Base-by-base conservation (phyloP, 2,113 vertebrate species). In the Archilochus colubris region DNA sequence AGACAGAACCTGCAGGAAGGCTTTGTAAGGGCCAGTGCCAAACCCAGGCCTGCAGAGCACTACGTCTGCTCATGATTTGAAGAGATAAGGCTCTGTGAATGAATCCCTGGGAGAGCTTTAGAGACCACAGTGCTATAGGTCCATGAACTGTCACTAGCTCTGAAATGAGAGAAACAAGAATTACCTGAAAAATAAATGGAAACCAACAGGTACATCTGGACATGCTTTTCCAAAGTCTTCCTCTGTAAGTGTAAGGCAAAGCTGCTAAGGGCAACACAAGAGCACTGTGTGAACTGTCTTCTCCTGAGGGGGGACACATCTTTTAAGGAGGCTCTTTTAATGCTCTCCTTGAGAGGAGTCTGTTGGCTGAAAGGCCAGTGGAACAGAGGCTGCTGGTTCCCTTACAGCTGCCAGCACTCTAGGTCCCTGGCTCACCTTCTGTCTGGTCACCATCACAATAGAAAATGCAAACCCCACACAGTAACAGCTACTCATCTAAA, bases 291-390 rank as follows among this genome's bases (percentile, higher is more conserved):
- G 14, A 82, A 55, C 12, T 8, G 12, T 33, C 50, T 63, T 48
- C 38, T 30, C n/a, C 82, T 21, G 19, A 61, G 25, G 2, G 2
- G 5, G 18, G 8, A 53, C 21, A 2, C 3, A 1, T 19, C 43
- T 51, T 69, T 54, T 25, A 70, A 14, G 10, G 18, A 55, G 10
- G 22, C 16, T 68, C 33, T 58, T 80, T 25, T 21, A 70, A 50
- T n/a, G 33, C 30, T 63, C 57, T 14, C 40, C 28, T 8, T 72
- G 31, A 15, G 21, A 48, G 4, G 5, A 5, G 16, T 51, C 64
- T 81, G 62, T 51, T 55, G 59, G 28, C 78, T 21, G 7, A n/a
- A 73, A 44, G 31, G 15, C 38, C 36, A 7, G 30, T 3, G 24
- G 57, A 38, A 63, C 21, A 55, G 38, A 69, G 31, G 27, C 31